Conservation (phyloP, 2,888 invertebrate genomes). For the Spodoptera picta region DNA sequence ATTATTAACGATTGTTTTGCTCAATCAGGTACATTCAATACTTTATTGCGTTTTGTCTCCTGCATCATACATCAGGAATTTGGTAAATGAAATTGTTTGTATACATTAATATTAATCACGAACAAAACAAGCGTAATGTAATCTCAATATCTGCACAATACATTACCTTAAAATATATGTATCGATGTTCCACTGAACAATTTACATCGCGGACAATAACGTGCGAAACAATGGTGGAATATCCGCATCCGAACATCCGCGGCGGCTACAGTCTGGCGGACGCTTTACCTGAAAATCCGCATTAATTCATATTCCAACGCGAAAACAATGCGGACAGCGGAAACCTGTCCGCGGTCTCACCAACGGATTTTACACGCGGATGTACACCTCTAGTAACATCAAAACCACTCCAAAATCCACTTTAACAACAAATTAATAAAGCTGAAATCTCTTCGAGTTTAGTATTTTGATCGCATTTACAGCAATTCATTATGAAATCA, state of each 20-base stretch:
- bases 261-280: slow-evolving; percentile 68
- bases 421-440: slow-evolving; percentile 38
- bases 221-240: slow-evolving; percentile 52
- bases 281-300: slow-evolving; percentile 77
- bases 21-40: no score
- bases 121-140: slow-evolving; percentile 24
- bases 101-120: neutral
- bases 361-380: slow-evolving; percentile 77
- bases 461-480: slow-evolving; percentile 38
- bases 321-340: slow-evolving; percentile 76
- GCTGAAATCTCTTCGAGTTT: slow-evolving; percentile 45
- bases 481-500: slow-evolving; percentile 37
- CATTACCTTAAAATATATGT: slow-evolving; percentile 44
- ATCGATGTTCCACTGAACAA: slow-evolving; percentile 48
- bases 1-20: no score
- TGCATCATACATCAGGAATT: no score
- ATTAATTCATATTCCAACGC: slow-evolving; percentile 79
- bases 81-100: no score
- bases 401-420: slow-evolving; percentile 52
- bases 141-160: slow-evolving; percentile 45
- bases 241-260: slow-evolving; percentile 55
- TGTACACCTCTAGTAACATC: slow-evolving; percentile 68
- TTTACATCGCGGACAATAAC: slow-evolving; percentile 55
- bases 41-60: no score
- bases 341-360: slow-evolving; percentile 78